Base-by-base conservation (phyloP, 1,140 invertebrate genomes). In the Bombus vancouverensis region DNA sequence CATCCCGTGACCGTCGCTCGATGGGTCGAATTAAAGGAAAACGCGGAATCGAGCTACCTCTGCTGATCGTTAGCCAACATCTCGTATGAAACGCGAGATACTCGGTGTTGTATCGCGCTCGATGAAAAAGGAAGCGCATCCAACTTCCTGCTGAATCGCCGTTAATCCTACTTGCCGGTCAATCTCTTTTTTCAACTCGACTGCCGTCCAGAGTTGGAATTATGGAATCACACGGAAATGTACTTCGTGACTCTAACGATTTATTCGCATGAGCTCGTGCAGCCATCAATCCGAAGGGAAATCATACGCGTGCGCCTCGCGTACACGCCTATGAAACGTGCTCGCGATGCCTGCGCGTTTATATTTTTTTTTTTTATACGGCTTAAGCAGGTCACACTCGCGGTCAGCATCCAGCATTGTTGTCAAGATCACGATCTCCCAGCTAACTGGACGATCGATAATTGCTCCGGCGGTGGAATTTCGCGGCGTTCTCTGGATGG, bases 131-230 rank as follows among this genome's bases (percentile, higher is more conserved):
- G 59, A 76, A 76, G 42, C 34, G 59, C 42, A 2, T 15, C 10
- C 32, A 39, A 37, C 62, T 77, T 83, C 62, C 81, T 77, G 37
- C 39, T 77, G 62, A 77, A 68, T 53, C 72, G 25, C 12, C 62
- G 25, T 83, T 83, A 76, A 83, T 83, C 42, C 57, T 15, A n/a
- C 47, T 15, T 34, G 28, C 34, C 22, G 81, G 42, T 53, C 59
- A 28, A 77, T 83, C 44, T 15, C 9, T 83, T 57, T 57, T 53
- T 57, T 37, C 34, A 71, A 9, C 65, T 53, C 37, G 28, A 4
- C 18, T 2, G 13, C 15, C 37, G 68, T 12, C 1, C 9, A 15
- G 44, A 37, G 68, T 28, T 15, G 62, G 25, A 73, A 77, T 83
- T 39, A 70, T 2, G 34, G 42, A 68, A 15, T 68, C 73, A 68